These are phyloP conservation scores for Cynoglossus semilaevis DNA, from an alignment of 2,113 vertebrate genomes.

Conservation along the genomic window DNA sequence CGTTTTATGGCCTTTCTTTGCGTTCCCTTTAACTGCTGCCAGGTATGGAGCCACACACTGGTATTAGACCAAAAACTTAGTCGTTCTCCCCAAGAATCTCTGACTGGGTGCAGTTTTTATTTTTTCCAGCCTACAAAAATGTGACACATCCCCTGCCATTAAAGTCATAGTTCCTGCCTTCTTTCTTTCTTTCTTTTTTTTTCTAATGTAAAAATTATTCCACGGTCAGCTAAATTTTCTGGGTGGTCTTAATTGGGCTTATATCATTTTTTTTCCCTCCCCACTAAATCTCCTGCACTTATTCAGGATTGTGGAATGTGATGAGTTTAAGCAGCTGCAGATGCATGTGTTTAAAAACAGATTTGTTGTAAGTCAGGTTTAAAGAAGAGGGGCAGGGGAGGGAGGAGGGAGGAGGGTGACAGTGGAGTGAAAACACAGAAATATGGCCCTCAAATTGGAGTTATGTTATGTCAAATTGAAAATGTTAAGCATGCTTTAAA, in stretches of 20 bases:
- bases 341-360: constrained; percentile 40
- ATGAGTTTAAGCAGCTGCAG: constrained; percentile 51
- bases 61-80: constrained; percentile 4
- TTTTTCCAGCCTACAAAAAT: too few relatives aligned
- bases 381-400: too few relatives aligned
- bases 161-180: constrained; percentile 32
- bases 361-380: background rate
- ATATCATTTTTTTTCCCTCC: constrained; percentile 32
- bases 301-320: constrained; percentile 59
- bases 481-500: background rate
- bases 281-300: constrained; percentile 48
- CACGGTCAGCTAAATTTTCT: constrained; percentile 19
- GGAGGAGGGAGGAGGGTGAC: background rate
- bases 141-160: constrained; percentile 44
- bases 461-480: constrained; percentile 1
- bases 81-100: too few relatives aligned
- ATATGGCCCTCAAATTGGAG: constrained; percentile 1
- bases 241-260: constrained; percentile 48
- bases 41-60: constrained; percentile 52
- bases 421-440: background rate
- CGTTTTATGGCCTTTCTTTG: constrained; percentile 76
- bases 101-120: too few relatives aligned
- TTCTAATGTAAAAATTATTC: constrained; percentile 21
- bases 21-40: constrained; percentile 67
- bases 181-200: constrained; percentile 39